Evolutionary conservation across 2,113 vertebrate species (phyloP).

Genomic region (Nycticryphes semicollaris): DNA sequence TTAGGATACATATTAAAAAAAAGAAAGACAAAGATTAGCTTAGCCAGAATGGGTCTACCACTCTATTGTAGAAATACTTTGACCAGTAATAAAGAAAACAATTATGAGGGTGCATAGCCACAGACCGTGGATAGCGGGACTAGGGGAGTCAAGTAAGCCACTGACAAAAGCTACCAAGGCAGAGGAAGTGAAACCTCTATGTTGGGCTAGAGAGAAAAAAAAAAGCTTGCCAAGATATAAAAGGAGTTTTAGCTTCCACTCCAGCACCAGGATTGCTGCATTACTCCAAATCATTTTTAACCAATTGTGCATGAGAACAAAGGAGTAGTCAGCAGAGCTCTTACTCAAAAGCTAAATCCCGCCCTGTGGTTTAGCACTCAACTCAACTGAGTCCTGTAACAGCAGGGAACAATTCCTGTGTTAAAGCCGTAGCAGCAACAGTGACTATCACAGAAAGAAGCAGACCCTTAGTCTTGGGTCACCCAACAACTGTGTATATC

Average conservation of each 20-base stretch:
- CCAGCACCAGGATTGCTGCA: rapidly evolving
- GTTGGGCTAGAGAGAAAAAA: not conserved
- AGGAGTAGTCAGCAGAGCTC: not conserved
- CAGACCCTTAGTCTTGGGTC: not conserved
- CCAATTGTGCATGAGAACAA: not conserved
- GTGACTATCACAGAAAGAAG: not conserved
- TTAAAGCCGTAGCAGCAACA: not conserved
- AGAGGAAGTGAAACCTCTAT: not conserved
- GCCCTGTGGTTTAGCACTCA: not conserved
- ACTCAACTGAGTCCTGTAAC: not conserved
- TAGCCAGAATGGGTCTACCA: not conserved
- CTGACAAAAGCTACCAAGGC: not conserved
- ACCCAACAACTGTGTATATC: not conserved
- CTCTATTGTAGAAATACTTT: not conserved
- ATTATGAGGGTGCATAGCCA: not conserved
- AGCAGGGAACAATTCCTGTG: not conserved
- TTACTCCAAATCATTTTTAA: not conserved
- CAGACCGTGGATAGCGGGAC: not conserved
- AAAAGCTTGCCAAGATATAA: not conserved
- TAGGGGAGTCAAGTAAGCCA: not conserved
- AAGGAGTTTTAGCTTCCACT: not conserved
- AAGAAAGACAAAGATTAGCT: not conserved
- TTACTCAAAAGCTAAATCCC: not conserved
- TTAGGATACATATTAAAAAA: not conserved
- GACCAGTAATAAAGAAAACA: not conserved